A percentile compares a stretch with the other conserved stretches of the same genome.
These are phyloP conservation scores for Chrysomela aeneicollis DNA, from an alignment of 2,888 invertebrate genomes.

Conservation along the genomic window DNA sequence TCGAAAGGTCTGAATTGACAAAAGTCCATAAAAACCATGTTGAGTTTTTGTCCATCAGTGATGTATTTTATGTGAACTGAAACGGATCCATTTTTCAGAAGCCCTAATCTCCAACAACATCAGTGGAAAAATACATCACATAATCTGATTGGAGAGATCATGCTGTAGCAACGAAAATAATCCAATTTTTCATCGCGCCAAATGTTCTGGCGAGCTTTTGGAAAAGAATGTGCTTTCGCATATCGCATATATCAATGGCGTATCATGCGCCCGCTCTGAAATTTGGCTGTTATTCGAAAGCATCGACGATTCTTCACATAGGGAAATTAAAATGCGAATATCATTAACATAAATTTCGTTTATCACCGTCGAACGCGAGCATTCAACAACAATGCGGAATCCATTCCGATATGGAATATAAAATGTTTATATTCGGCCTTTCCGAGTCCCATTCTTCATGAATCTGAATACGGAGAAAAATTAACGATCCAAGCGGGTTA, in stretches of 20 bases:
- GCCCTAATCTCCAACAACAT: too few species aligned
- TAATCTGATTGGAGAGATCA: too few species aligned
- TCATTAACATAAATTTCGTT: conserved; percentile 43
- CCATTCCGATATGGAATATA: conserved; percentile 28
- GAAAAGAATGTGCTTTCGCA: conserved; percentile 8
- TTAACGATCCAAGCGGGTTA: conserved; percentile 34
- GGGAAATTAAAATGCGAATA: conserved; percentile 37
- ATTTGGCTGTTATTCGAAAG: conserved; percentile 15
- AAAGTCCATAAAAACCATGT: too few species aligned
- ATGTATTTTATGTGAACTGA: too few species aligned
- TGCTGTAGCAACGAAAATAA: too few species aligned
- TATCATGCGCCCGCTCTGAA: not conserved
- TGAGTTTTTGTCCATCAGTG: too few species aligned
- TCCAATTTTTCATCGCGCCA: too few species aligned
- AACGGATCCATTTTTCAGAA: too few species aligned
- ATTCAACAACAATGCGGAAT: conserved; percentile 35
- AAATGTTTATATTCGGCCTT: conserved; percentile 38
- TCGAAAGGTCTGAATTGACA: too few species aligned
- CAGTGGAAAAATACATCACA: too few species aligned
- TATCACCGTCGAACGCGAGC: conserved; percentile 31
- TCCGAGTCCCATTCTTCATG: conserved; percentile 32
- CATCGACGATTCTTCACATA: conserved; percentile 10
- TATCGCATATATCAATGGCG: not conserved
- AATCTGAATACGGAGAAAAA: conserved; percentile 42
- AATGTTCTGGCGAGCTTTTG: too few species aligned